Percentiles rank a stretch among this genome's conserved stretches.
phyloP scores from a whole-genome alignment of 1,140 invertebrate species.

The Aradophagus sp. region DNA sequence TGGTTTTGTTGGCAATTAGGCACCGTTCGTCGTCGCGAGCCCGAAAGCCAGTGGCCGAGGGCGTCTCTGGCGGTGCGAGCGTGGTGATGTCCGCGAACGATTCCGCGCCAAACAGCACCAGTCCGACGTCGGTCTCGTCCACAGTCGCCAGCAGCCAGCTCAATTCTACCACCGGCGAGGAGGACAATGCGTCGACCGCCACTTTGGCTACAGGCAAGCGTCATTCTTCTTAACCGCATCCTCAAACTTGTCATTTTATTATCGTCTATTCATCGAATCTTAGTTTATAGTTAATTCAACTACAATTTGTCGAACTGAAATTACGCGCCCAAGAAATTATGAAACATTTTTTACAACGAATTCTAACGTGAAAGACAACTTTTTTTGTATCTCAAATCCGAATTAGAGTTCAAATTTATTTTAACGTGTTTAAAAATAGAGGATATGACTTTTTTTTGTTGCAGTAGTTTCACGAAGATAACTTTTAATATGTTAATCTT shows the following conservation, averaged over 20 bases:
- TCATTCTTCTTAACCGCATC: neutral
- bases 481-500: no score
- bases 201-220: slow-evolving; percentile 63
- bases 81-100: slow-evolving; percentile 70
- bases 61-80: slow-evolving; percentile 61
- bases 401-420: no score
- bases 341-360: no score
- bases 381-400: no score
- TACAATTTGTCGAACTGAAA: no score
- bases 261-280: neutral
- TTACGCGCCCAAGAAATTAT: no score
- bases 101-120: slow-evolving; percentile 64
- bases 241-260: neutral
- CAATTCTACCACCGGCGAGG: slow-evolving; percentile 63
- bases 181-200: slow-evolving; percentile 65
- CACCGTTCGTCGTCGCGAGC: slow-evolving; percentile 78
- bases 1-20: slow-evolving; percentile 61
- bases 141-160: slow-evolving; percentile 63
- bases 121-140: slow-evolving; percentile 64
- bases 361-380: no score
- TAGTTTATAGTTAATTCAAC: no score
- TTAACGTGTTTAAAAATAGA: no score
- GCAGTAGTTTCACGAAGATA: no score
- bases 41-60: slow-evolving; percentile 73
- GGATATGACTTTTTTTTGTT: no score